Base-by-base conservation (phyloP, 2,888 invertebrate species). In the Malthinus seriepunctatus region DNA sequence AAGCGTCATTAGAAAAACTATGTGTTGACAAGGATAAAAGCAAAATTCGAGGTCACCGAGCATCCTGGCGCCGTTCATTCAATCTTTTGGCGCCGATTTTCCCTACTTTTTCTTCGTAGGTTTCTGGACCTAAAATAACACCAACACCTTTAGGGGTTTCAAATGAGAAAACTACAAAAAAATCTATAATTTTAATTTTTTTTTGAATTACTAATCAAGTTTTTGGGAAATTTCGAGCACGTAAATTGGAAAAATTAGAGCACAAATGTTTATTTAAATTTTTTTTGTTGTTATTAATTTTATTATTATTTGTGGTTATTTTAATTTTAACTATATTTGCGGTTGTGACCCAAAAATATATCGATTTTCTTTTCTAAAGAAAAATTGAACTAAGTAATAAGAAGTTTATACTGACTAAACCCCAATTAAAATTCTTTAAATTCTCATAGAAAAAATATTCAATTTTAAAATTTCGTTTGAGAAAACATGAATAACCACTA, bases 71-170 rank as follows among this genome's bases (percentile, higher is more conserved):
- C 64, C 64, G 33, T 45, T 32, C 46, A 32, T 44, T 50, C 47
- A 60, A 53, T 50, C 51, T 59, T 55, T 52, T 50, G 63, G 63
- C 63, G 63, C 63, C 63, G 56, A 33, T 50, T 56, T 52, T 56
- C 62, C 51, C 38, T 51, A 42, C 60, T 47, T n/a, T n/a, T n/a
- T 54, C 48, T 39, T 39, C 38, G 51, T 8, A 46, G 56, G 11
- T 47, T 56, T 52, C 33, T 44, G 44, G 23, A 23, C 23, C 5
- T 23, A 23, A 23, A 23, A 23, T n/a, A n/a, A n/a, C n/a, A n/a
- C n/a, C n/a, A n/a, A 5, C 23, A 23, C 8, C n/a, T 31, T 31
- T 12, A 10, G 3, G 31, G 4, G 31, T 8, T 15, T 12, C 3
- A 23, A 35, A 6, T 35, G 2, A 2, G 5, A 10, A 2, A 11